A percentile compares a stretch with the other conserved stretches of the same genome.
Conservation (phyloP, 2,113 vertebrate genomes). For the Hemichromis elongatus region DNA sequence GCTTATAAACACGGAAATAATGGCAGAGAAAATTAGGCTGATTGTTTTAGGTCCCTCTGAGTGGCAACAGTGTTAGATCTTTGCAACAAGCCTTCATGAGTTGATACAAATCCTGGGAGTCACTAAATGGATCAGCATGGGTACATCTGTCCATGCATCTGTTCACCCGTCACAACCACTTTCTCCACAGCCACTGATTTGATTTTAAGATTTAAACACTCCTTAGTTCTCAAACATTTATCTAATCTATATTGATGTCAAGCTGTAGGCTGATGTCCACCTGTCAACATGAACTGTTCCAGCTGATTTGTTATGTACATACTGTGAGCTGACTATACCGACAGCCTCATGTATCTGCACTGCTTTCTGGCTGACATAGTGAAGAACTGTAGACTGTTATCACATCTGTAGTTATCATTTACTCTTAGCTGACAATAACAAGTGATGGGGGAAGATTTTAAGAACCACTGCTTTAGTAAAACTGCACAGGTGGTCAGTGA, state of each 20-base stretch:
- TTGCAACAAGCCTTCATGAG: not conserved
- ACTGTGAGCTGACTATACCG: not conserved
- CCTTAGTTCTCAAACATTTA: not conserved
- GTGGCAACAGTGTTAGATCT: not conserved
- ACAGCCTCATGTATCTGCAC: not conserved
- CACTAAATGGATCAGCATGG: not conserved
- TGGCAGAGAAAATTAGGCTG: not conserved
- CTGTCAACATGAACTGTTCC: not conserved
- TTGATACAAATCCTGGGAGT: not conserved
- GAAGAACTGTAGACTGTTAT: not conserved
- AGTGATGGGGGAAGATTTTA: not conserved
- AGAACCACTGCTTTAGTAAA: not conserved
- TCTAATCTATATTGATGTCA: not conserved
- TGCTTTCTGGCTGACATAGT: not conserved
- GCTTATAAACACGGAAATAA: not conserved
- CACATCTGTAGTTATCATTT: not conserved
- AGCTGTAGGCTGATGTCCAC: not conserved
- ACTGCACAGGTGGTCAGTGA: not conserved
- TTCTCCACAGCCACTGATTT: not conserved
- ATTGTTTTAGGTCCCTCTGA: not conserved
- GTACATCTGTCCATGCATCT: not conserved
- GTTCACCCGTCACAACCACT: conserved; percentile 1
- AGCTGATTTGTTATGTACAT: no score
- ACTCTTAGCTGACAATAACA: not conserved
- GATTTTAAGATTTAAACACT: not conserved